Conservation (phyloP, 2,113 vertebrate species). For the Rostratula benghalensis region DNA sequence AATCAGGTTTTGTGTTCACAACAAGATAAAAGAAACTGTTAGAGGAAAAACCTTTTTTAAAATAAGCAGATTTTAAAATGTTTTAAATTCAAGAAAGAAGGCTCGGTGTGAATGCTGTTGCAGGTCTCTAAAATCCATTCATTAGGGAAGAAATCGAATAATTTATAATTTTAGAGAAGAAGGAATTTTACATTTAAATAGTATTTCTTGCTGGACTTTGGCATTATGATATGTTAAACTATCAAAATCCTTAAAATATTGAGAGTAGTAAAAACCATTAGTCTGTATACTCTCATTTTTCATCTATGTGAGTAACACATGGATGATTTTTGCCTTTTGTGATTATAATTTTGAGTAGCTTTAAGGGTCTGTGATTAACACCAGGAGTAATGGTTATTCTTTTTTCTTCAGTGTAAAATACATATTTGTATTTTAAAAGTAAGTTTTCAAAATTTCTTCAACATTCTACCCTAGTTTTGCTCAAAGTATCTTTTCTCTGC, state of each 20-base stretch:
- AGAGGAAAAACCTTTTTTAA: background rate
- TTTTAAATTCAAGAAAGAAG: background rate
- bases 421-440: background rate
- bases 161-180: background rate
- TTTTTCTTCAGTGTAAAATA: background rate
- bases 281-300: conserved; percentile 11
- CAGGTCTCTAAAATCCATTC: background rate
- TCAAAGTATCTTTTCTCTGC: conserved; percentile 10
- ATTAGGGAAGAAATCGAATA: background rate
- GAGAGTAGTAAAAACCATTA: background rate
- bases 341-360: background rate
- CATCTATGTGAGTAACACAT: background rate
- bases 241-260: background rate
- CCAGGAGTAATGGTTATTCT: background rate
- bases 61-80: background rate
- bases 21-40: background rate
- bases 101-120: background rate
- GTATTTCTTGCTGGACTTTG: background rate
- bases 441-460: background rate
- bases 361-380: conserved; percentile 10
- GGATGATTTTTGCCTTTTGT: background rate
- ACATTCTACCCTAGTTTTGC: background rate
- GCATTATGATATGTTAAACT: background rate
- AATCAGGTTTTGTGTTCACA: background rate
- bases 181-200: background rate